A percentile compares a stretch with the other conserved stretches of the same genome.
Conservation (phyloP, 1,140 invertebrate genomes). For the Heliothis virescens region DNA sequence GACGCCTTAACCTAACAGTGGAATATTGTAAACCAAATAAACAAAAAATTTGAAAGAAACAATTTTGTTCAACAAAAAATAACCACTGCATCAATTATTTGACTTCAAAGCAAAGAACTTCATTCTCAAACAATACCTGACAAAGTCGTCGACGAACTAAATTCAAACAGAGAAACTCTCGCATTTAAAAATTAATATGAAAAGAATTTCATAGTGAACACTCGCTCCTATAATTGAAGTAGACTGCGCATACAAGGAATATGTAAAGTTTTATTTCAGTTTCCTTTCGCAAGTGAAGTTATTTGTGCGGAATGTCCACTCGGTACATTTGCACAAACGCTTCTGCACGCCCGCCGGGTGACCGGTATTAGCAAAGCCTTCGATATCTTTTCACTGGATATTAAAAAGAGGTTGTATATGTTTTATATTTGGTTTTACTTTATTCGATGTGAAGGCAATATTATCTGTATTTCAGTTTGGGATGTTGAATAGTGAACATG, state of each 20-base stretch:
- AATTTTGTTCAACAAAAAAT: neutral
- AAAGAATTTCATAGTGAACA: conserved; percentile 51
- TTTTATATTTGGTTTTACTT: neutral
- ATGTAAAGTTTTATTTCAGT: conserved; percentile 74
- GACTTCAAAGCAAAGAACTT: neutral
- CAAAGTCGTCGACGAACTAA: conserved; percentile 18
- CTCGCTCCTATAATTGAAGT: conserved; percentile 70
- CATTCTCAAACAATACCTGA: conserved; percentile 6
- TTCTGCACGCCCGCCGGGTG: conserved; percentile 31
- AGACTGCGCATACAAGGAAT: conserved; percentile 58
- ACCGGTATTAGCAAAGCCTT: conserved; percentile 46
- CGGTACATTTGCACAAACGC: conserved; percentile 51
- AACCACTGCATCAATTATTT: neutral
- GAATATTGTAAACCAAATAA: no score
- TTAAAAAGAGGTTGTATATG: neutral
- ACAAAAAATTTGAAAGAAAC: no score
- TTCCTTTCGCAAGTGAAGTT: conserved; percentile 63
- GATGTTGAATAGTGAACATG: no score
- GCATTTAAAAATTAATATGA: conserved; percentile 33
- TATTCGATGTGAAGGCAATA: neutral
- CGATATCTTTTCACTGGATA: conserved; percentile 36
- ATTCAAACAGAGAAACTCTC: conserved; percentile 18
- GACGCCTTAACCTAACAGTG: no score
- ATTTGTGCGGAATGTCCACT: conserved; percentile 67
- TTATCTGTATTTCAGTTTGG: no score